Evolutionary conservation across 2,113 vertebrate species (phyloP).

Genomic region (Aramus guarauna): DNA sequence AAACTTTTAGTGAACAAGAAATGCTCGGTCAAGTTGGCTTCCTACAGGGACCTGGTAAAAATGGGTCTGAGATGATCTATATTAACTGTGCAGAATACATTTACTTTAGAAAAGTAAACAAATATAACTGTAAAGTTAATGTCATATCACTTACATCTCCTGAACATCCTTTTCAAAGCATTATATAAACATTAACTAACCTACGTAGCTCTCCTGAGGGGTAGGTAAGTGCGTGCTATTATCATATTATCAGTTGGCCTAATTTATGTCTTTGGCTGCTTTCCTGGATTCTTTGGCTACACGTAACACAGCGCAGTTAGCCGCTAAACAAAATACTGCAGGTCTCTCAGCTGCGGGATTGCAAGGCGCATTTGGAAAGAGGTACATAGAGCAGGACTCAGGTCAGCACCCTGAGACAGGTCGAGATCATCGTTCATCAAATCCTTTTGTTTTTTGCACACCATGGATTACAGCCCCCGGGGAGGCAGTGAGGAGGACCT

Average conservation of each 20-base stretch:
- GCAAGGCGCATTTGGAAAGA: slow-evolving; percentile 12
- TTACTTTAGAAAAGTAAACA: slow-evolving; percentile 42
- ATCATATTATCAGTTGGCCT: slow-evolving; percentile 33
- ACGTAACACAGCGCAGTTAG: neutral
- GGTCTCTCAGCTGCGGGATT: neutral
- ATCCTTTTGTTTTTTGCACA: neutral
- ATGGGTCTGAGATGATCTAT: neutral
- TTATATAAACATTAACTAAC: slow-evolving; percentile 57
- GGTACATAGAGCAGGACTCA: neutral
- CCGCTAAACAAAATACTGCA: neutral
- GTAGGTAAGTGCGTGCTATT: slow-evolving; percentile 18
- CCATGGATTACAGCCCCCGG: neutral
- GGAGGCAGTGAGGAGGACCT: neutral
- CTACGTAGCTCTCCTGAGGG: neutral
- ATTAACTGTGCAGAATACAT: neutral
- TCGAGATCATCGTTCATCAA: neutral
- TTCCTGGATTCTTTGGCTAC: slow-evolving; percentile 43
- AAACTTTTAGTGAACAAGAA: neutral
- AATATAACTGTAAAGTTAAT: neutral
- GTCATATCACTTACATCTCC: neutral
- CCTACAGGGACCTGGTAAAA: neutral
- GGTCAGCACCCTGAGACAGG: neutral
- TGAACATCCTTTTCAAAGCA: neutral
- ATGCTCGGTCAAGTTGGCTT: neutral
- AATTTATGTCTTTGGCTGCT: slow-evolving; percentile 44